Percentiles rank a stretch among this genome's conserved stretches.
phyloP scores from a whole-genome alignment of 2,888 invertebrate species.

The Arenicola marina region DNA sequence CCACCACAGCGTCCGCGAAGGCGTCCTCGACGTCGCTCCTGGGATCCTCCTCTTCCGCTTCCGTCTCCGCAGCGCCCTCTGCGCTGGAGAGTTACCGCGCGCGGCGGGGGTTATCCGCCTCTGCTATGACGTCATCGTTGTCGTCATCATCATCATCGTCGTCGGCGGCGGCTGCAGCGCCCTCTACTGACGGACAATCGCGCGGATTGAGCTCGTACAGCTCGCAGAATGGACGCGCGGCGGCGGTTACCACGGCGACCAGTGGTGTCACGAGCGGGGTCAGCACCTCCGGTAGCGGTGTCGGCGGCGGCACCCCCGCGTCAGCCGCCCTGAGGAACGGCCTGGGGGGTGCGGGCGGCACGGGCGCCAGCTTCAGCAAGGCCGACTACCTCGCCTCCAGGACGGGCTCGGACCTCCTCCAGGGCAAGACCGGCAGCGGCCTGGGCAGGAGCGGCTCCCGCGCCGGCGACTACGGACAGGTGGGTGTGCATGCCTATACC shows the following conservation, averaged over 20 bases:
- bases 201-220: not conserved
- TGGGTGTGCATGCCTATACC: too few relatives aligned
- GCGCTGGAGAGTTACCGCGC: constrained; percentile 3
- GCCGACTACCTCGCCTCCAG: not conserved
- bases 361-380: constrained; percentile 1
- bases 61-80: not conserved
- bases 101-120: not conserved
- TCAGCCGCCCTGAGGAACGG: too few relatives aligned
- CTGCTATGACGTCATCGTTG: constrained; percentile 1
- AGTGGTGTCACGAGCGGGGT: not conserved
- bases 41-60: not conserved
- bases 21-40: not conserved
- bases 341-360: too few relatives aligned
- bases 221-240: not conserved
- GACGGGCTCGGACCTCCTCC: too few relatives aligned
- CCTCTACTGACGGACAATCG: not conserved
- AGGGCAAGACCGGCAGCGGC: too few relatives aligned
- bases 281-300: not conserved
- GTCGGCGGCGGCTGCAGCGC: not conserved
- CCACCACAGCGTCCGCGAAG: not conserved
- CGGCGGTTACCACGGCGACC: not conserved
- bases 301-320: too few relatives aligned
- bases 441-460: too few relatives aligned
- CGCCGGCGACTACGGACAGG: too few relatives aligned
- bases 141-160: not conserved